Percentiles rank a stretch among this genome's conserved stretches.
phyloP scores from a whole-genome alignment of 2,888 invertebrate genomes.

The Limenitis arthemis region DNA sequence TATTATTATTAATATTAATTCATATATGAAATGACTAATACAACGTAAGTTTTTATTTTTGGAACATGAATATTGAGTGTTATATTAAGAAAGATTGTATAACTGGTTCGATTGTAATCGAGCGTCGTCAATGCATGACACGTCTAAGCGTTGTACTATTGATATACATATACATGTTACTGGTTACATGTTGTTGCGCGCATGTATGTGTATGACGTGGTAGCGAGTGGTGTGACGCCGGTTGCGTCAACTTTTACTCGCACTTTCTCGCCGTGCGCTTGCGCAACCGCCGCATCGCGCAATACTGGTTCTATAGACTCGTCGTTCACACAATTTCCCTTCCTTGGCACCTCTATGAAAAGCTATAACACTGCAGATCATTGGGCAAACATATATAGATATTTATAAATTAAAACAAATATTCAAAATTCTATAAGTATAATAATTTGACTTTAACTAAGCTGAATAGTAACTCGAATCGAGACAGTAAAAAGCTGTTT shows the following conservation, averaged over 20 bases:
- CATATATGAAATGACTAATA: not conserved
- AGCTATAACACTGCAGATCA: conserved; percentile 17
- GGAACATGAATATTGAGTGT: conserved; percentile 34
- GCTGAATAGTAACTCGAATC: too few relatives aligned
- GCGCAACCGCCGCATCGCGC: conserved; percentile 53
- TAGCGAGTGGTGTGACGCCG: conserved; percentile 54
- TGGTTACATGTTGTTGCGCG: conserved; percentile 14
- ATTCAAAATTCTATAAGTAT: too few relatives aligned
- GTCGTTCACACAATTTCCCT: conserved; percentile 49
- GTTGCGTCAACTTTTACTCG: conserved; percentile 72
- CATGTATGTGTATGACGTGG: conserved; percentile 30
- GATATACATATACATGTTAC: conserved; percentile 10
- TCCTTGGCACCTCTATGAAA: conserved; percentile 19
- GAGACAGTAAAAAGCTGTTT: too few relatives aligned
- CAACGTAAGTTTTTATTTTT: conserved; percentile 2
- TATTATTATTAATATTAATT: too few relatives aligned
- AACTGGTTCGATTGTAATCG: conserved; percentile 53
- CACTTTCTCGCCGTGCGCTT: conserved; percentile 67
- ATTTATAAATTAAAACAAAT: not conserved
- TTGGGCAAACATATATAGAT: conserved; percentile 8
- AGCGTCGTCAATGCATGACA: conserved; percentile 50
- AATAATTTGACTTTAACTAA: too few relatives aligned
- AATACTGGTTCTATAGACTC: conserved; percentile 58
- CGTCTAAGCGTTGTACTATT: conserved; percentile 28
- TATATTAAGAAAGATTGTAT: conserved; percentile 48